Evolutionary conservation across 2,113 vertebrate species (phyloP).

Genomic region (Psilopsiagon aymara): DNA sequence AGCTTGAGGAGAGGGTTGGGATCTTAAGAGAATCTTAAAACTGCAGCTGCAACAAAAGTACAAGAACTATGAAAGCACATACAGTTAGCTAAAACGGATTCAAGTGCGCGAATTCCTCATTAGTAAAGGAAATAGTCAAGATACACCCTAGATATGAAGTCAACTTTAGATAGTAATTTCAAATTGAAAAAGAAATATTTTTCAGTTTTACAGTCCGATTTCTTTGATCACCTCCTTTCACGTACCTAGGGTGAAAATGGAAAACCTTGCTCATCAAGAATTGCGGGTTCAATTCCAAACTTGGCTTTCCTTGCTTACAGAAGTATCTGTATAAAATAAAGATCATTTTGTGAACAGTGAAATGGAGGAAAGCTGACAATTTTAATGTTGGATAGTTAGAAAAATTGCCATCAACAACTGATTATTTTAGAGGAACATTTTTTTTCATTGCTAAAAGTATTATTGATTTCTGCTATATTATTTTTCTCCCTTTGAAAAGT

Average conservation of each 20-base stretch:
- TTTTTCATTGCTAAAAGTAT: slow-evolving; percentile 50
- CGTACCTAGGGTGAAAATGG: not conserved
- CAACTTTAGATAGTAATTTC: not conserved
- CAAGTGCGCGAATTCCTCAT: not conserved
- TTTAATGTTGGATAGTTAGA: slow-evolving; percentile 31
- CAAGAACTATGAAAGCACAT: not conserved
- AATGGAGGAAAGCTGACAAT: slow-evolving; percentile 16
- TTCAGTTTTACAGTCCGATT: not conserved
- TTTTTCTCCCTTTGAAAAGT: slow-evolving; percentile 37
- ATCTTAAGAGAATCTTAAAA: not conserved
- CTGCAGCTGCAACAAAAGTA: not conserved
- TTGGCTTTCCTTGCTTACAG: not conserved
- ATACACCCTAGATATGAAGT: not conserved
- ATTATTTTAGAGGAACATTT: slow-evolving; percentile 38
- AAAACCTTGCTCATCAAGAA: not conserved
- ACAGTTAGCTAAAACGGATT: not conserved
- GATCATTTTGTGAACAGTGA: not conserved
- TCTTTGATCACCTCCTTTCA: not conserved
- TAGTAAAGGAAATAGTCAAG: not conserved
- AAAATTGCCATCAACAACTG: slow-evolving; percentile 50
- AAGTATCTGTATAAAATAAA: not conserved
- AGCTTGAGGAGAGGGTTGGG: not conserved
- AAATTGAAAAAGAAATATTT: not conserved
- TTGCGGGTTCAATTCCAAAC: not conserved
- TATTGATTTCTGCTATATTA: slow-evolving; percentile 54